These are phyloP conservation scores for Pemphredon lugubris DNA, from an alignment of 2,888 invertebrate genomes.

Conservation along the genomic window DNA sequence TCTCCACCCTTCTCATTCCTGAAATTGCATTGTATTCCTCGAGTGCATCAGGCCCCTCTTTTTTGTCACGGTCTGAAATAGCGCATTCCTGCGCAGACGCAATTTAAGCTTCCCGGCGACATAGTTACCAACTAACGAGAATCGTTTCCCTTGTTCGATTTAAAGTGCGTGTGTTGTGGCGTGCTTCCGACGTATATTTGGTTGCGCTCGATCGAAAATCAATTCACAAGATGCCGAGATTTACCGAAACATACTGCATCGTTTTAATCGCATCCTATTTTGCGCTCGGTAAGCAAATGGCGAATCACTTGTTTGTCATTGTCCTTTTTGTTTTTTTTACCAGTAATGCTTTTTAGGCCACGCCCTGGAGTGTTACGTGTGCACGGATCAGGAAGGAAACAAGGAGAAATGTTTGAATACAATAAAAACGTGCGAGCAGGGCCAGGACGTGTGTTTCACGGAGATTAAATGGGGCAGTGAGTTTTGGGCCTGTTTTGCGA, in stretches of 20 bases:
- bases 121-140: too few species aligned
- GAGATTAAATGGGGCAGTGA: constrained; percentile 96
- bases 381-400: constrained; percentile 95
- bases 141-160: too few species aligned
- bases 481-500: constrained; percentile 66
- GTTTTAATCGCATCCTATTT: constrained; percentile 22
- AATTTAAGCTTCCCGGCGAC: too few species aligned
- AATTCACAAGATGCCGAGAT: constrained; percentile 12
- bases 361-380: constrained; percentile 96
- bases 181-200: too few species aligned
- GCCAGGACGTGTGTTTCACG: constrained; percentile 93
- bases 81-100: too few species aligned
- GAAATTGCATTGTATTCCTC: too few species aligned
- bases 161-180: not conserved
- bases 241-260: constrained; percentile 4
- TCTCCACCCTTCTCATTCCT: too few species aligned
- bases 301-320: too few species aligned
- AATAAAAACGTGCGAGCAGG: constrained; percentile 93
- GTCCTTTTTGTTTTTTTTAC: not conserved
- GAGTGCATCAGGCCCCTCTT: too few species aligned
- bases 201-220: not conserved
- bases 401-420: constrained; percentile 95
- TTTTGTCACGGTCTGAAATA: too few species aligned
- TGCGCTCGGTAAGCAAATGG: constrained; percentile 35
- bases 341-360: constrained; percentile 81